These are phyloP conservation scores for Standfussiana lucernea DNA, from an alignment of 2,888 invertebrate genomes.

Conservation along the genomic window DNA sequence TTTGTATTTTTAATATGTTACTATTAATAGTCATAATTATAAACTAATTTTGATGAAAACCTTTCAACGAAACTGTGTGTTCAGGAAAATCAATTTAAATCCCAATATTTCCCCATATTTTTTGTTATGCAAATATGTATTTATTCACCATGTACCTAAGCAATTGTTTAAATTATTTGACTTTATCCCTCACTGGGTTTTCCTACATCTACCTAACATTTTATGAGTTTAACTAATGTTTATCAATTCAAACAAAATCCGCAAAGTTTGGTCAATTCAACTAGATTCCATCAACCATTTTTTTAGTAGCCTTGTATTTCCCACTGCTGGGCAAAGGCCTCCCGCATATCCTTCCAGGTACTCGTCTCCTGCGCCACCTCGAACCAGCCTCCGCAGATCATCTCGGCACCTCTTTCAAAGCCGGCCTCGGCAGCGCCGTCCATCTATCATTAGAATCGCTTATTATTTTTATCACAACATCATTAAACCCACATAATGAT, in stretches of 20 bases:
- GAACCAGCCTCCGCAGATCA: no score
- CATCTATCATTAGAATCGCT: neutral
- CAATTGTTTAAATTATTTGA: neutral
- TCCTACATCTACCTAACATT: neutral
- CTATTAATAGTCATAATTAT: neutral
- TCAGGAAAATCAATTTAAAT: conserved; percentile 27
- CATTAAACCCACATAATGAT: conserved; percentile 1
- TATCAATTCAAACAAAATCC: neutral
- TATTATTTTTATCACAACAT: conserved; percentile 2
- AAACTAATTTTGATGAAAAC: neutral
- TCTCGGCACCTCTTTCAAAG: no score
- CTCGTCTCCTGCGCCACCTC: no score
- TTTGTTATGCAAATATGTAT: neutral
- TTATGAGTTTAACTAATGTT: neutral
- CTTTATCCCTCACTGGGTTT: neutral
- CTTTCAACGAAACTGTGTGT: neutral
- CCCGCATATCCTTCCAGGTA: no score
- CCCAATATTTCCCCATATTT: neutral
- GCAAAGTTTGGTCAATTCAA: no score
- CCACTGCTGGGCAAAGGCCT: no score
- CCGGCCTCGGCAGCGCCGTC: no score
- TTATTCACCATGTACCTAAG: no score
- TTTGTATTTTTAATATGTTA: neutral
- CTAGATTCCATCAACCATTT: no score
- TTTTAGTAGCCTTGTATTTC: no score